Percentiles rank a stretch among this genome's conserved stretches.
Conservation (phyloP, 2,888 invertebrate species). For the Ecliptopera silaceata region DNA sequence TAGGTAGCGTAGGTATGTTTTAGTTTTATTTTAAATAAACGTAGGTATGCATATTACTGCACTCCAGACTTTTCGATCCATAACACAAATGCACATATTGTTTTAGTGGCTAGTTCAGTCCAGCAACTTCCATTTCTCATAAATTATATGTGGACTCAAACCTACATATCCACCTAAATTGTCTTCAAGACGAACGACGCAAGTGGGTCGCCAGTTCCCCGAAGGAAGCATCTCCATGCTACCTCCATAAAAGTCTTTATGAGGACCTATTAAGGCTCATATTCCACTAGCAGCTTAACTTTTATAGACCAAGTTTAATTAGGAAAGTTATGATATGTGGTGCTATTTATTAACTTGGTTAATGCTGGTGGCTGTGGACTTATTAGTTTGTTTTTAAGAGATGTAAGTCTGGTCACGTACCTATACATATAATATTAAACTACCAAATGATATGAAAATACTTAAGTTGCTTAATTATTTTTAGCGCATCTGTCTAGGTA, state of each 20-base stretch:
- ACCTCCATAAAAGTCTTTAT: slow-evolving; percentile 28
- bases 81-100: no score
- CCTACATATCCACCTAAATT: slow-evolving; percentile 18
- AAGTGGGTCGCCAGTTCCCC: slow-evolving; percentile 43
- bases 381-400: slow-evolving; percentile 29
- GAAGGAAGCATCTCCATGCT: slow-evolving; percentile 39
- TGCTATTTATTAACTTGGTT: slow-evolving; percentile 35
- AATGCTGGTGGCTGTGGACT: slow-evolving; percentile 30
- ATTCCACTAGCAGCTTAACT: slow-evolving; percentile 29
- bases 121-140: slow-evolving; percentile 6
- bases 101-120: background rate
- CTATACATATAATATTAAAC: no score
- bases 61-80: no score
- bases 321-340: slow-evolving; percentile 45
- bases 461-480: no score
- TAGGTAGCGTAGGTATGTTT: no score
- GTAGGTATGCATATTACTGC: no score
- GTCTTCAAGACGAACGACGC: slow-evolving; percentile 39
- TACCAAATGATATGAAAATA: no score
- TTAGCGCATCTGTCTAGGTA: no score
- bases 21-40: no score
- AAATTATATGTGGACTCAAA: slow-evolving; percentile 13
- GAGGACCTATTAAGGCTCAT: slow-evolving; percentile 28
- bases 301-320: slow-evolving; percentile 41
- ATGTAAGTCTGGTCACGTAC: slow-evolving; percentile 6